Evolutionary conservation across 2,113 vertebrate species (phyloP), one percentile per base, ranked within the genome.

Genomic region (Ciconia boyciana): DNA sequence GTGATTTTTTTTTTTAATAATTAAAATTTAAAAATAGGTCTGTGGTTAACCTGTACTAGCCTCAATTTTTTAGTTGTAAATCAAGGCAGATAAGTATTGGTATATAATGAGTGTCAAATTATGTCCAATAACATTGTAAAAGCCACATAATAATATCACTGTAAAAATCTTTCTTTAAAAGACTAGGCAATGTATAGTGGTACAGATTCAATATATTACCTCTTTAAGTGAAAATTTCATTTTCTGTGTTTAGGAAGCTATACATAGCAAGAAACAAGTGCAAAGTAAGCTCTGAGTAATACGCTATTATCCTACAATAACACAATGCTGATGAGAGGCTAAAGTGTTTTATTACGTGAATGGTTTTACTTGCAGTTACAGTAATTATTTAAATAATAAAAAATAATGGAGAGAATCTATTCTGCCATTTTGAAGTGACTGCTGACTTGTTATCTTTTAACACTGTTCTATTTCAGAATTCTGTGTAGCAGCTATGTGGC

Each of bases 371-470:
- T 79, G 58, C 24, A 65, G 36, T 86, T 93, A 34, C 39, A 58
- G 44, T 51, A 82, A 87, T 81, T 55, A 84, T 68, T 66, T 66
- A 68, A 87, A 49, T 61, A 16, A 79, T 48, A 31, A 64, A 41
- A 41, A 92, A 72, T 48, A 72, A 61, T n/a, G 32, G 41, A 48
- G 52, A 79, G 16, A 77, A 31, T 68, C 20, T 68, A 31, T 55
- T 82, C 41, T 92, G 51, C 74, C 26, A 6, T 60, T 76, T 29
- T n/a, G 62, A 55, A 62, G 26, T 72, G 74, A 18, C 52, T 69
- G 70, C 34, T 95, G 61, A 91, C 79, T 87, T 95, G 84, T 88
- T 96, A 43, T 70, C 72, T 90, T 88, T 93, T 78, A 92, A 25
- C 12, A 34, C 29, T 49, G 28, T 57, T 97, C 54, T 76, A 72